Conservation (phyloP, 2,113 vertebrate species). For the Clupea harengus region DNA sequence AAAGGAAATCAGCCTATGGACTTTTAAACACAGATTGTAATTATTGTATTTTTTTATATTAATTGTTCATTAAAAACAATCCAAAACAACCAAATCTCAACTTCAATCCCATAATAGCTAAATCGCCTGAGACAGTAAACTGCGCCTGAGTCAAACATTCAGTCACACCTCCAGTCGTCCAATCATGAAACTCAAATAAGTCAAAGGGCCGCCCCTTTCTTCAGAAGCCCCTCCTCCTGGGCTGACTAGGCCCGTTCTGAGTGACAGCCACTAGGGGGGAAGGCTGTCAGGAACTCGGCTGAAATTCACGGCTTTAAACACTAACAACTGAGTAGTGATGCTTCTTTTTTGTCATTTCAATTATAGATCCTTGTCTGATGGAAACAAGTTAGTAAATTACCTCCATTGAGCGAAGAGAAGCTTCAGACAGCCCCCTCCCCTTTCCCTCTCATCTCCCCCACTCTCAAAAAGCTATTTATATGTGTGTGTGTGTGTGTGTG, state of each 20-base stretch:
- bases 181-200: neutral
- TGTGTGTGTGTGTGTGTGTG: slow-evolving; percentile 3
- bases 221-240: slow-evolving; percentile 7
- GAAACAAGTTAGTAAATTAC: slow-evolving; percentile 65
- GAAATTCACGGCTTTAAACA: slow-evolving; percentile 67
- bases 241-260: slow-evolving; percentile 49
- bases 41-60: neutral
- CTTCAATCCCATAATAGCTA: too few relatives aligned
- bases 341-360: slow-evolving; percentile 82
- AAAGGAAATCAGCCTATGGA: neutral
- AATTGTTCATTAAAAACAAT: too few relatives aligned
- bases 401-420: slow-evolving; percentile 44
- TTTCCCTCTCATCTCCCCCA: slow-evolving; percentile 27
- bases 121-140: neutral
- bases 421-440: slow-evolving; percentile 10
- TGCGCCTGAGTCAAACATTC: neutral
- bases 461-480: slow-evolving; percentile 57
- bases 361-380: slow-evolving; percentile 76
- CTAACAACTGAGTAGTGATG: slow-evolving; percentile 65
- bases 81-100: too few relatives aligned
- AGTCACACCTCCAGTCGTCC: neutral
- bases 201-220: neutral
- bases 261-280: slow-evolving; percentile 50
- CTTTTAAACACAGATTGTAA: neutral
- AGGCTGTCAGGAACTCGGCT: slow-evolving; percentile 50